Base-by-base conservation (phyloP, 2,888 invertebrate genomes). In the Augiades crinisus region DNA sequence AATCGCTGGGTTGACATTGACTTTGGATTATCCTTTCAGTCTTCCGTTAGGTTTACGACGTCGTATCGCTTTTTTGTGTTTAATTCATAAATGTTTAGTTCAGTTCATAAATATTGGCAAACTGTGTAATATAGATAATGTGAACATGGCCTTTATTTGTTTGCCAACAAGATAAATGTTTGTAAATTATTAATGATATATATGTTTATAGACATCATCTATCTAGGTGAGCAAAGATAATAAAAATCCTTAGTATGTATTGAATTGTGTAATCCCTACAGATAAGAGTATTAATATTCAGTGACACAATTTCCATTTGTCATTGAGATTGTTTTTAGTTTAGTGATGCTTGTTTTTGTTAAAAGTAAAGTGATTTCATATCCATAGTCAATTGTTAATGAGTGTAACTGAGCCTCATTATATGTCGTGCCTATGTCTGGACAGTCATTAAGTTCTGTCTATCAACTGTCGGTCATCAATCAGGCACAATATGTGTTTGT, bases 241-340 rank as follows among this genome's bases (percentile, higher is more conserved):
- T 40, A 41, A 50, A 30, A 27, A 27, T 50, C 10, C 43, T 43
- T 12, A 41, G 19, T 43, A 43, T n/a, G 41, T 17, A 34, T 19
- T 33, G 22, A 34, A 45, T 12, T 16, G 12, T 27, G n/a, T 34
- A 43, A 43, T 50, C 43, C 30, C 36, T 19, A 12, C 16, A 36
- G 50, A 43, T 43, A 50, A 43, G 12, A 50, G 13, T 40, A 47
- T 38, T 31, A 31, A 40, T 30, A 38, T 50, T 13, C 34, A 43
- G 10, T 21, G 8, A 7, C 3, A 24, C 12, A 22, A 36, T n/a
- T 36, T 24, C 13, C 30, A 16, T 36, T 36, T 50, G 12, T 43
- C 22, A 24, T 33, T 41, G 21, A 12, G 17, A 13, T 10, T 47
- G 37, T 43, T 19, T 6, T 31, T 12, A 8, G n/a, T 49, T 22